Conservation (phyloP, 2,113 vertebrate genomes). For the Phocoena sinus region DNA sequence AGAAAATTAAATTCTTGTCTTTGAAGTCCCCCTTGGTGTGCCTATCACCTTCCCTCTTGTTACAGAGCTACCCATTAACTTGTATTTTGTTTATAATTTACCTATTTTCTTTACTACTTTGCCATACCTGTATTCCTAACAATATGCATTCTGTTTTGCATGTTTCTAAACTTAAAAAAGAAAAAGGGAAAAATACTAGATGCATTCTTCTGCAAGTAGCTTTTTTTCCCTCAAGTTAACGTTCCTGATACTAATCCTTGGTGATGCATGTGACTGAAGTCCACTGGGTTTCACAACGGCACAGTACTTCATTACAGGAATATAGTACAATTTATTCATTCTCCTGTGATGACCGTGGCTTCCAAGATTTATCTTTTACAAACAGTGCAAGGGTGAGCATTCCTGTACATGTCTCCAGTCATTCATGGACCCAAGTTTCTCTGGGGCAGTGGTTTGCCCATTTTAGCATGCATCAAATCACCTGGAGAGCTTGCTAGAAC, state of each 20-base stretch:
- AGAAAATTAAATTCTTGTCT: not conserved
- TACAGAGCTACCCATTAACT: not conserved
- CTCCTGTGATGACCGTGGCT: not conserved
- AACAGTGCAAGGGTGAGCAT: not conserved
- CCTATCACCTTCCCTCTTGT: not conserved
- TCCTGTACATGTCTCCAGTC: not conserved
- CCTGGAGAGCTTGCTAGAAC: not conserved
- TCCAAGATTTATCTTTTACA: not conserved
- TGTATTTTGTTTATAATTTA: not conserved
- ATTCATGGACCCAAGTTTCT: accelerated
- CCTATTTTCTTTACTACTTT: not conserved
- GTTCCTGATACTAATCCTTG: not conserved
- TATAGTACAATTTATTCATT: too few species aligned
- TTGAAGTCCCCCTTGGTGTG: not conserved
- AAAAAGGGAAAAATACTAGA: not conserved
- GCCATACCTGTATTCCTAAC: not conserved
- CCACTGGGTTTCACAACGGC: not conserved
- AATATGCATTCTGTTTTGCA: not conserved
- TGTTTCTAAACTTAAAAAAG: not conserved
- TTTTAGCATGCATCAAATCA: not conserved
- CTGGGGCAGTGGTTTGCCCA: not conserved
- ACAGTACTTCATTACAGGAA: not conserved
- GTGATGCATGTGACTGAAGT: not conserved
- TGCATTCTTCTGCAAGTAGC: not conserved
- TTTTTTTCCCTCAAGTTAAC: not conserved